phyloP scores from a whole-genome alignment of 2,113 vertebrate genomes.

The Morone saxatilis region DNA sequence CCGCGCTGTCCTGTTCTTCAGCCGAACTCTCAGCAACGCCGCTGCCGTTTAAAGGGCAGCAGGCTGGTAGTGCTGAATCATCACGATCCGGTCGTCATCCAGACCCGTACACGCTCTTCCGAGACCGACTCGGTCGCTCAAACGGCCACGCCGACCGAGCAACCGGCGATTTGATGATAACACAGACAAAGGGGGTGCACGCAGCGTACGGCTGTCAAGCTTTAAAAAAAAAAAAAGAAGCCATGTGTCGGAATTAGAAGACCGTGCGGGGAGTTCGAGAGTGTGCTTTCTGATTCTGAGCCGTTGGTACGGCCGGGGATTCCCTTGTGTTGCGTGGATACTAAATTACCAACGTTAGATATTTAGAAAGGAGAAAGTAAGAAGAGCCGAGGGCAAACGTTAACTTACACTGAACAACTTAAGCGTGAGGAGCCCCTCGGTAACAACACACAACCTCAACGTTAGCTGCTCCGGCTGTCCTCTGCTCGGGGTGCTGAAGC shows the following conservation, averaged over 20 bases:
- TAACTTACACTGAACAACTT: conserved; percentile 4
- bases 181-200: conserved; percentile 71
- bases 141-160: conserved; percentile 31
- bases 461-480: conserved; percentile 38
- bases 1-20: conserved; percentile 23
- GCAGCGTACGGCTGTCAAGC: conserved; percentile 56
- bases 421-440: not conserved
- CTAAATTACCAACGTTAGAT: not conserved
- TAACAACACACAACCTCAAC: conserved; percentile 17
- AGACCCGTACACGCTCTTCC: conserved; percentile 37
- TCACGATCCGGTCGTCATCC: conserved; percentile 66
- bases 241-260: conserved; percentile 77
- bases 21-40: conserved; percentile 31
- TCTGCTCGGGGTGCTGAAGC: conserved; percentile 54
- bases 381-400: not conserved
- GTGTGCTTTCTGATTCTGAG: not conserved
- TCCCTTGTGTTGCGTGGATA: conserved; percentile 39
- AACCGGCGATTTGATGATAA: conserved; percentile 51
- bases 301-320: conserved; percentile 46
- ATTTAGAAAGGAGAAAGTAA: not conserved
- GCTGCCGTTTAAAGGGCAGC: conserved; percentile 73
- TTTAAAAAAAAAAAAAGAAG: conserved; percentile 32
- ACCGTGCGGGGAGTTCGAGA: conserved; percentile 35
- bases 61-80: conserved; percentile 81
- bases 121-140: conserved; percentile 36